Conservation (phyloP, 2,888 invertebrate genomes). For the Pandemis corylana region DNA sequence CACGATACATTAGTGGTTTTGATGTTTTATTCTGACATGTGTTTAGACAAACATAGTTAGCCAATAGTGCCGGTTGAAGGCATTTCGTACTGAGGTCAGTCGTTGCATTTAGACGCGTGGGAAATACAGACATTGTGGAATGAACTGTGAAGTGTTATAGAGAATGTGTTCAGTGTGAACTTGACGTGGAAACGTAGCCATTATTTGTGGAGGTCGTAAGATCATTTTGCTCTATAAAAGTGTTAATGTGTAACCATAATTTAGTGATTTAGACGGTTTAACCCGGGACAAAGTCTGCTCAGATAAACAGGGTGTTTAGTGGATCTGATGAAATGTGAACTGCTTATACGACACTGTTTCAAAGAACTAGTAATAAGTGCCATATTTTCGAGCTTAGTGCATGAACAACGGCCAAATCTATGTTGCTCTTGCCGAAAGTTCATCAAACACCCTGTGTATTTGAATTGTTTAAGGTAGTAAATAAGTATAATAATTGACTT, state of each 20-base stretch:
- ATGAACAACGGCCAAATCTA: background rate
- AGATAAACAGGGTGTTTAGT: conserved; percentile 1
- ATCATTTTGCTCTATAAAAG: conserved; percentile 6
- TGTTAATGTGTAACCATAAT: conserved; percentile 13
- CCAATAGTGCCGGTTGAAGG: background rate
- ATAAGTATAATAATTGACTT: background rate
- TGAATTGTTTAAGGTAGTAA: background rate
- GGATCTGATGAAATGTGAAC: background rate
- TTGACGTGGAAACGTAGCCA: background rate
- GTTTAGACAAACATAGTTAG: background rate
- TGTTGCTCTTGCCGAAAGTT: background rate
- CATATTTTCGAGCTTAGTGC: background rate
- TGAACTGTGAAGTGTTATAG: background rate
- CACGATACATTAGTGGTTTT: background rate
- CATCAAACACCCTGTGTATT: background rate
- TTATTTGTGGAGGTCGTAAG: conserved; percentile 9
- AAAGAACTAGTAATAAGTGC: background rate
- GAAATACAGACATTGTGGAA: background rate
- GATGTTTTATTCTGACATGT: background rate
- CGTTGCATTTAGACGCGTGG: background rate
- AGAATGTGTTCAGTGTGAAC: background rate
- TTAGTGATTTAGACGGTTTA: background rate
- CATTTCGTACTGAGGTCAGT: background rate
- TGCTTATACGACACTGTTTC: background rate
- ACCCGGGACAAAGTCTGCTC: conserved; percentile 12